Base-by-base conservation (phyloP, 2,113 vertebrate species). In the Neodontobutis hainanensis region DNA sequence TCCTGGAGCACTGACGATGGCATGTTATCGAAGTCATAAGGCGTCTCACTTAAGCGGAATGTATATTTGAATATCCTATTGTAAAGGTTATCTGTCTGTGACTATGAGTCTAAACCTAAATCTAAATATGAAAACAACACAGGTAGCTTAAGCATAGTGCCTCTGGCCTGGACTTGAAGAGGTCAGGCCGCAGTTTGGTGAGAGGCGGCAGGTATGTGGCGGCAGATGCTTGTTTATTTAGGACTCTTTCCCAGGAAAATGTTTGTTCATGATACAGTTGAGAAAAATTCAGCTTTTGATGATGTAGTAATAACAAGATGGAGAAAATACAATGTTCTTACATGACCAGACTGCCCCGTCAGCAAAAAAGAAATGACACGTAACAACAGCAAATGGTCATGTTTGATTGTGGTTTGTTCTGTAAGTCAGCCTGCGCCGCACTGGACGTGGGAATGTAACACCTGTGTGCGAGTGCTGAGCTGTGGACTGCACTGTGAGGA, bases 151-250 rank as follows among this genome's bases (percentile, higher is more conserved):
- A 43, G 53, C 51, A 48, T 42, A 11, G 55, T 72, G 72, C 67
- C 76, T 85, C 61, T 68, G 75, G 51, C 36, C 50, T 49, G n/a
- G 48, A 69, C 70, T 35, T 70, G 61, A 84, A 77, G 60, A 78
- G 82, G 85, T 87, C 78, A 86, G 60, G 49, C 68, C 67, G n/a
- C 80, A 81, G 77, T 80, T 66, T 63, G 69, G 76, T 82, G 86
- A 84, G 75, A 82, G 61, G 68, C 79, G 46, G 11, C 69, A 80
- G 60, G 70, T 74, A 77, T 75, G 78, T 82, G 75, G 77, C 64
- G 73, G 70, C 65, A 84, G 47, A 65, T 70, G 47, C 43, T 68
- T 56, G 65, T 75, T 71, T 73, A 40, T 68, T 57, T 63, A 8
- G 61, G 49, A 53, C 5, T 56, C 5, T 49, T 69, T 76, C 19